Base-by-base conservation (phyloP, 1,140 invertebrate species). In the Drosophila nigrodunni region DNA sequence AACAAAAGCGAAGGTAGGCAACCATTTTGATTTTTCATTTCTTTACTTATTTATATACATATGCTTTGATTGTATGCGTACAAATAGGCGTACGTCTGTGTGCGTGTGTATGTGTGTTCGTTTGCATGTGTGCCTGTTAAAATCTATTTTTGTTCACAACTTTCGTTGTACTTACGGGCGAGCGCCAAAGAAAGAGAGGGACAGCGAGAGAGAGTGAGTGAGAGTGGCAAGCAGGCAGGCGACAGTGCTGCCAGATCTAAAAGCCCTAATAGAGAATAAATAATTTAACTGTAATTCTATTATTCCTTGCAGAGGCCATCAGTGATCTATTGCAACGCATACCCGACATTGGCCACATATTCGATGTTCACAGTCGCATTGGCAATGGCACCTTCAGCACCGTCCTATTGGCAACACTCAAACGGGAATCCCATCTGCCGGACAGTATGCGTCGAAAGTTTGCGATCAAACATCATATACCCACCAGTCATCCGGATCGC, bases 371-470 rank as follows among this genome's bases (percentile, higher is more conserved):
- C 86, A 93, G 93, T 11, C 96, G 96, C 83, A 95, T 96, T 78
- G 96, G 96, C 0, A 95, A 96, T 93, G 97, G 97, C 4, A 96
- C 96, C 0, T 97, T 97, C 69, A 97, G 96, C 85, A 96, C 95
- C 10, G 97, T 97, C 1, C 97, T 95, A 75, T 88, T 97, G 68
- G 96, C 95, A 3, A 95, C 95, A 8, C 85, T 96, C 25, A 95
- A 95, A 70, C 93, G 94, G 8, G 86, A 93, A 9, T 69, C 92
- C 9, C 66, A 93, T 54, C 44, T 87, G 57, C 83, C 92, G n/a
- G 93, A 94, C 1, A 92, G 93, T 34, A 93, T 95, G 59, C 92
- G 93, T 25, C 94, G 93, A 86, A 94, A 94, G 89, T 97, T 96
- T 93, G 97, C 97, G 1, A 94, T 97, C 21, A 97, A 97, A 91